Evolutionary conservation across 2,888 invertebrate genomes (phyloP), one percentile per base, ranked within the genome.

Genomic region (Megalurothrips usitatus): DNA sequence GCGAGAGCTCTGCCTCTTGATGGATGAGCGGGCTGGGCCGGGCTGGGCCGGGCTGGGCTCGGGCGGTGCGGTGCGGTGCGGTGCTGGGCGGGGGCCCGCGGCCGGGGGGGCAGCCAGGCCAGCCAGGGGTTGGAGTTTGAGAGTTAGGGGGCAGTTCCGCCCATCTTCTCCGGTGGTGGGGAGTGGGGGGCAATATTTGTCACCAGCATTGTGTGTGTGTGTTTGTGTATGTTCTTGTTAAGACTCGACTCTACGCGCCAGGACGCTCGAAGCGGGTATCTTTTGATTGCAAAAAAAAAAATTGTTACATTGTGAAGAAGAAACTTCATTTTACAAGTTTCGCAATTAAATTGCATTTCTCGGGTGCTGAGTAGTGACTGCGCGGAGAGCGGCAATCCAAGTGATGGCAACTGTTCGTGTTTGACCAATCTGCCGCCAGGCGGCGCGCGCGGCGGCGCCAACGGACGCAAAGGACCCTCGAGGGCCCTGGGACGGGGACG

Each of bases 21-120:
- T 75, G 68, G 68, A 75, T 75, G 68, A 75, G 68, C 68, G 26
- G 68, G 68, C 9, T n/a, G 68, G 68, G 68, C 68, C n/a, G 68
- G 23, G 68, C 11, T 19, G 68, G 68, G 68, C 68, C 19, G 68
- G 63, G 63, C 23, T 23, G 8, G 63, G 68, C 10, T 49, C 10
- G 49, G 49, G 49, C 12, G 49, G 49, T 9, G 49, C 12, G 49
- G 49, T 9, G 49, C 49, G 49, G 49, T 9, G 68, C 3, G 68
- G 68, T 19, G 68, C 26, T 19, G 6, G 68, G 68, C 68, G 26
- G 68, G 26, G 68, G 23, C 23, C 11, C 23, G 68, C 68, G 68
- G 52, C 52, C 12, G 58, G 14, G n/a, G 58, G 58, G 58, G 58
- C 58, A n/a, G 58, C 58, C 58, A 10, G 19, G 52, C 6, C 52